These are phyloP conservation scores for Ormyrus pomaceus DNA, from an alignment of 2,888 invertebrate genomes.

Conservation along the genomic window DNA sequence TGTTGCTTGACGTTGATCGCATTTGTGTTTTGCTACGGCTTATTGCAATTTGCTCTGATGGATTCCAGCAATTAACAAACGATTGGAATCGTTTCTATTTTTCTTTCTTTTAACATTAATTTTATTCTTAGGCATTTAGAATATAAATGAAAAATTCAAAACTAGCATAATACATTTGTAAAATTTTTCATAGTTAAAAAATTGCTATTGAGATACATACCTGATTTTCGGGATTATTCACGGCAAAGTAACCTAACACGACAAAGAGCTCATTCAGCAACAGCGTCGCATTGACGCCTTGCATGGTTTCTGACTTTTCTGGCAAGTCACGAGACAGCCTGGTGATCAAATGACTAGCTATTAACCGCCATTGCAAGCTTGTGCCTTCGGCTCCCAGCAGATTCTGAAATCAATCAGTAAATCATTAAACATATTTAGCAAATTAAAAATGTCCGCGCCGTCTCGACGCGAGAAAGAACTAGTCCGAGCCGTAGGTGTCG, in stretches of 20 bases:
- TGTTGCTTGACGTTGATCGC: not conserved
- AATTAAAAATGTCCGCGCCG: not conserved
- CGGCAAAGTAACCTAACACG: slow-evolving; percentile 89
- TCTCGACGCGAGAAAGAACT: not conserved
- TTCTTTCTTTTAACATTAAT: too few relatives aligned
- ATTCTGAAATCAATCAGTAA: slow-evolving; percentile 77
- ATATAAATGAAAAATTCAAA: too few relatives aligned
- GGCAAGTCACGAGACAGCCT: slow-evolving; percentile 78
- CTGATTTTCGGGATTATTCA: slow-evolving; percentile 87
- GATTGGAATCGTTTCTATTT: not conserved
- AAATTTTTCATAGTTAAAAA: not conserved
- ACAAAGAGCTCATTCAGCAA: slow-evolving; percentile 88
- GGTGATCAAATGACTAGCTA: slow-evolving; percentile 88
- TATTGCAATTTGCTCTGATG: not conserved
- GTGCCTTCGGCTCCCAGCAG: slow-evolving; percentile 89
- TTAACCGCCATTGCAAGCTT: slow-evolving; percentile 91
- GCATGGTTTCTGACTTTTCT: slow-evolving; percentile 43
- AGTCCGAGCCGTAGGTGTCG: slow-evolving; percentile 5
- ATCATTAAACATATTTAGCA: slow-evolving; percentile 1
- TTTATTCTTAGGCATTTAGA: too few relatives aligned
- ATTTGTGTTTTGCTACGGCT: not conserved
- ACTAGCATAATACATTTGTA: not conserved
- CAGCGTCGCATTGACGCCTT: slow-evolving; percentile 78
- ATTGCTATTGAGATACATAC: slow-evolving; percentile 73
- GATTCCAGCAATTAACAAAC: slow-evolving; percentile 6